Evolutionary conservation across 2,888 invertebrate genomes (phyloP).

Genomic region (Branchipolynoe longqiensis): DNA sequence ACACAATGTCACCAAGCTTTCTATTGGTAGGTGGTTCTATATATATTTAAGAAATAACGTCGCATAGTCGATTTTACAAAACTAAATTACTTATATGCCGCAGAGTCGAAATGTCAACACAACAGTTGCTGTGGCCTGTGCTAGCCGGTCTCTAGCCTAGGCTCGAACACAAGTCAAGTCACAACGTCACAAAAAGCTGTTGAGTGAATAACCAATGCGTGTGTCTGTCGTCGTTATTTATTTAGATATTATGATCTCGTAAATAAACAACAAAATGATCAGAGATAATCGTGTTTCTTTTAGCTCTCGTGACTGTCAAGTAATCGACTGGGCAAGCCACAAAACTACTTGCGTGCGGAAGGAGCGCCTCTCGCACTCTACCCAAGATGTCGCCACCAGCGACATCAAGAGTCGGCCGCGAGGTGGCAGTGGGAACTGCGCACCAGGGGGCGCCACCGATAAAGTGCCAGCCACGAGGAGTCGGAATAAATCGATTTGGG

Average conservation of each 20-base stretch:
- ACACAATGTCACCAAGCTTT: slow-evolving; percentile 70
- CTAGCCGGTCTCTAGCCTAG: background rate
- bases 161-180: background rate
- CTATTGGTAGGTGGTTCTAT: slow-evolving; percentile 69
- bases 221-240: background rate
- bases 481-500: background rate
- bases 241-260: background rate
- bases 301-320: slow-evolving; percentile 74
- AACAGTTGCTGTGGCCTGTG: background rate
- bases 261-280: background rate
- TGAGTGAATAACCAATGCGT: background rate
- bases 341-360: slow-evolving; percentile 24
- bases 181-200: background rate
- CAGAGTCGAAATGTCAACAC: background rate
- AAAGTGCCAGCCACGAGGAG: background rate
- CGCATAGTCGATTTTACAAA: background rate
- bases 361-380: background rate
- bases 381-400: background rate
- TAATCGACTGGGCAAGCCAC: slow-evolving; percentile 72
- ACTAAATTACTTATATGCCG: background rate
- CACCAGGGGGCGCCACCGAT: too few species aligned
- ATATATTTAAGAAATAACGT: background rate
- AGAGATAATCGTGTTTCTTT: slow-evolving; percentile 58
- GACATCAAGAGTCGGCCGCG: background rate
- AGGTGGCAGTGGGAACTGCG: background rate